Evolutionary conservation across 2,797 vertebrate species (phyloP), one percentile per base, ranked within the genome.

Genomic region (Cuculus canorus): DNA sequence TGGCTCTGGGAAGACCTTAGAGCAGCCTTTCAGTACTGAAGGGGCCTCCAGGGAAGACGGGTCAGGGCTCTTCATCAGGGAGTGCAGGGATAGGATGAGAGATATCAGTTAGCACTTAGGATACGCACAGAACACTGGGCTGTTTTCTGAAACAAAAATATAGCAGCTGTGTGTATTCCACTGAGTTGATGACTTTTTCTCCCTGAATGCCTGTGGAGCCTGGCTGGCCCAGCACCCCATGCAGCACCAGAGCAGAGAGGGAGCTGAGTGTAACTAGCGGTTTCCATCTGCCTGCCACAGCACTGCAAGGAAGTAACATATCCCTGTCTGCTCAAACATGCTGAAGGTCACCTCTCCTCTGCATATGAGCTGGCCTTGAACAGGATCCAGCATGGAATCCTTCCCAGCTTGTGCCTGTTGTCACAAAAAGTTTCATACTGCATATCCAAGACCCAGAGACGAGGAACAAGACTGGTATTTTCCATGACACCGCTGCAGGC

Each of bases 91-190:
- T 18, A 45, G 45, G 18, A 45, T 45, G 45, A 45, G 45, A 18
- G 45, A 18, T n/a, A n/a, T n/a, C n/a, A n/a, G n/a, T n/a, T n/a
- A 52, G 21, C 37, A 37, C 0, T 1, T 27, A 12, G 0, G 37
- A 15, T 11, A 27, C 0, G 2, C 45, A 7, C 45, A 45, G 53
- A 45, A 22, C 5, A 10, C n/a, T 1, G 2, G 37, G 68, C 28
- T 52, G 60, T 18, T 9, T 57, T 23, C 68, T 8, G 35, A 35
- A 43, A 65, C 23, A n/a, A 56, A 50, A 35, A 17, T 6, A 5
- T 5, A 52, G 35, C 0, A 1, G 50, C 35, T 27, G 16, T 8
- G 43, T 21, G 17, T 30, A 25, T 57, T 57, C 43, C 43, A 17
- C 43, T 2, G 43, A 33, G 61, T 12, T 6, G 5, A 11, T 48